Conservation (phyloP, 1,140 invertebrate genomes). For the Adoxophyes honmai region DNA sequence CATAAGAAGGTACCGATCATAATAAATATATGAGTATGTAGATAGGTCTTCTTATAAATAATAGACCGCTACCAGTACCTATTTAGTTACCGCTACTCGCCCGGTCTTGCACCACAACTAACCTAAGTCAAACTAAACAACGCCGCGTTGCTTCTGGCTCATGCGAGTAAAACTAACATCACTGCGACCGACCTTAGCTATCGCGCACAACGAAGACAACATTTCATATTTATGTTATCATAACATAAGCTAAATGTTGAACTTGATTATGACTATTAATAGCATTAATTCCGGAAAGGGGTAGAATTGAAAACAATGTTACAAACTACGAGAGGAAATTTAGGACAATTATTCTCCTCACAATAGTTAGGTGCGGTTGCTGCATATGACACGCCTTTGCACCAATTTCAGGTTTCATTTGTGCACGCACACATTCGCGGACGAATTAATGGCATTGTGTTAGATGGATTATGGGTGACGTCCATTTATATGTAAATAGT, state of each 20-base stretch:
- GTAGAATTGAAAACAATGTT: neutral
- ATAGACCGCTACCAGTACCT: too few species aligned
- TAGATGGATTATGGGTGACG: slow-evolving; percentile 65
- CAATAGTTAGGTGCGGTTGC: slow-evolving; percentile 3
- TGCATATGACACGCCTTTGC: slow-evolving; percentile 21
- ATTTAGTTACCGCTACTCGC: neutral
- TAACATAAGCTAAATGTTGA: neutral
- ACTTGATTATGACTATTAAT: neutral
- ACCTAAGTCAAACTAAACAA: slow-evolving; percentile 47
- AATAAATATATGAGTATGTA: too few species aligned
- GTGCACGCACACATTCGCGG: slow-evolving; percentile 46
- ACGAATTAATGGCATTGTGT: slow-evolving; percentile 71
- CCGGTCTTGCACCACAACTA: slow-evolving; percentile 13
- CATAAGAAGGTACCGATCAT: too few species aligned
- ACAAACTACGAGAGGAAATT: neutral
- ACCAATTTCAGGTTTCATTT: slow-evolving; percentile 56
- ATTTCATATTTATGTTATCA: neutral
- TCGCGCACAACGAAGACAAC: neutral
- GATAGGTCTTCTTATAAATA: too few species aligned
- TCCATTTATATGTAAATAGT: slow-evolving; percentile 76
- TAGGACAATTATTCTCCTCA: neutral
- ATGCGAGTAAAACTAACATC: slow-evolving; percentile 2
- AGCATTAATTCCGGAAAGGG: neutral
- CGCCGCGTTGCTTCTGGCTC: slow-evolving; percentile 1
- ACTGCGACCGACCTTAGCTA: neutral